Conservation (phyloP, 2,888 invertebrate species). For the Tinea trinotella region DNA sequence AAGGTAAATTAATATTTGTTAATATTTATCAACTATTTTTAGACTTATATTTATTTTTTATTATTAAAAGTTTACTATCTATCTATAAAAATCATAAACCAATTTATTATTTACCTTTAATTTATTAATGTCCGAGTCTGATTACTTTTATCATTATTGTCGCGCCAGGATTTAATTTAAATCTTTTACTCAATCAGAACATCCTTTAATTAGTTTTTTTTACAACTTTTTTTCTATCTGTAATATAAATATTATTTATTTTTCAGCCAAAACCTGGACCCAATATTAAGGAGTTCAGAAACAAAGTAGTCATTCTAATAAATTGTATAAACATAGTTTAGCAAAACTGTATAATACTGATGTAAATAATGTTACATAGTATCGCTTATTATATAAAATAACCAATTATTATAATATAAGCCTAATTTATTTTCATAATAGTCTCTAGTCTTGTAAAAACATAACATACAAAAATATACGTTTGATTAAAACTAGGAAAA, state of each 20-base stretch:
- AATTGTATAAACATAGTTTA: constrained; percentile 11
- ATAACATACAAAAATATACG: neutral
- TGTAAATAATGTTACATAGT: constrained; percentile 12
- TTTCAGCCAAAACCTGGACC: constrained; percentile 90
- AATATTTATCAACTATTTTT: no score
- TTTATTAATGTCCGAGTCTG: neutral
- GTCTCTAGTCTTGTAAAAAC: neutral
- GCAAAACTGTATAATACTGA: constrained; percentile 13
- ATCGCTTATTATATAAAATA: constrained; percentile 4
- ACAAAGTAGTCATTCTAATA: neutral
- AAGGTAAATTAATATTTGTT: constrained; percentile 72
- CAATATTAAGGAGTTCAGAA: constrained; percentile 73
- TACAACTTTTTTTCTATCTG: no score
- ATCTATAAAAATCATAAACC: neutral
- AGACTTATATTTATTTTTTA: no score
- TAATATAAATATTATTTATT: no score
- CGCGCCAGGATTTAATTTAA: no score
- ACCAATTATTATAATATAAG: no score
- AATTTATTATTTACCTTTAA: neutral
- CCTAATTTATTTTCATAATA: no score
- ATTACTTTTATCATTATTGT: no score
- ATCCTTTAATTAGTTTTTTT: no score
- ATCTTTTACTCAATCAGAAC: no score
- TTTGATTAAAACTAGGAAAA: constrained; percentile 21
- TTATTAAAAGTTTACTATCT: neutral